Conservation (phyloP, 2,888 invertebrate species). For the Podabrus alpinus region DNA sequence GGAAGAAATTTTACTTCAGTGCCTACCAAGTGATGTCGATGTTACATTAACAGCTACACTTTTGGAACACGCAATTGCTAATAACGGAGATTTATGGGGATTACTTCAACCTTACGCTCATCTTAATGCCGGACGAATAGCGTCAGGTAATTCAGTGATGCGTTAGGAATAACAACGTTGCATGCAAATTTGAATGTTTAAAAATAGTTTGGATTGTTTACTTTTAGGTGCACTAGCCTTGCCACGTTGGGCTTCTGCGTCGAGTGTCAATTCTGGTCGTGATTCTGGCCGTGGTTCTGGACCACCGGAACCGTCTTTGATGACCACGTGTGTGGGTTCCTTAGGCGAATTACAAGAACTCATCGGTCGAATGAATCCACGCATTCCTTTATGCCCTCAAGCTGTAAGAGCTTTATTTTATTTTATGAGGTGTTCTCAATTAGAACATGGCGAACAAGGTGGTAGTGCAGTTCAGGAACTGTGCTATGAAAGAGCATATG, state of each 20-base stretch:
- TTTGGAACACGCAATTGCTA: slow-evolving; percentile 83
- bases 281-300: slow-evolving; percentile 54
- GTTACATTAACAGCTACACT: slow-evolving; percentile 75
- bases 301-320: slow-evolving; percentile 68
- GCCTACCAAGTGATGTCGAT: slow-evolving; percentile 65
- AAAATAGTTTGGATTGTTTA: neutral
- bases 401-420: slow-evolving; percentile 85
- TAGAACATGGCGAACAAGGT: slow-evolving; percentile 54
- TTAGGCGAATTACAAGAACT: slow-evolving; percentile 78
- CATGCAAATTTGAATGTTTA: neutral
- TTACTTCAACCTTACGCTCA: slow-evolving; percentile 89
- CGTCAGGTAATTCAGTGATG: slow-evolving; percentile 65
- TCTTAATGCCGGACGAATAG: slow-evolving; percentile 84
- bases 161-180: neutral
- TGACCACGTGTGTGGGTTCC: slow-evolving; percentile 89
- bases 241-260: slow-evolving; percentile 72
- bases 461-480: slow-evolving; percentile 61
- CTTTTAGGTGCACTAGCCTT: slow-evolving; percentile 75
- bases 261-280: slow-evolving; percentile 57
- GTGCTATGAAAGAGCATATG: slow-evolving; percentile 85
- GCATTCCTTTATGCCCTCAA: slow-evolving; percentile 61
- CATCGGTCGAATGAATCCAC: slow-evolving; percentile 64
- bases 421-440: slow-evolving; percentile 90
- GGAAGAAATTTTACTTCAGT: slow-evolving; percentile 81
- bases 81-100: slow-evolving; percentile 88